Evolutionary conservation across 2,888 invertebrate genomes (phyloP), one percentile per base, ranked within the genome.

Genomic region (Pandemis corylana): DNA sequence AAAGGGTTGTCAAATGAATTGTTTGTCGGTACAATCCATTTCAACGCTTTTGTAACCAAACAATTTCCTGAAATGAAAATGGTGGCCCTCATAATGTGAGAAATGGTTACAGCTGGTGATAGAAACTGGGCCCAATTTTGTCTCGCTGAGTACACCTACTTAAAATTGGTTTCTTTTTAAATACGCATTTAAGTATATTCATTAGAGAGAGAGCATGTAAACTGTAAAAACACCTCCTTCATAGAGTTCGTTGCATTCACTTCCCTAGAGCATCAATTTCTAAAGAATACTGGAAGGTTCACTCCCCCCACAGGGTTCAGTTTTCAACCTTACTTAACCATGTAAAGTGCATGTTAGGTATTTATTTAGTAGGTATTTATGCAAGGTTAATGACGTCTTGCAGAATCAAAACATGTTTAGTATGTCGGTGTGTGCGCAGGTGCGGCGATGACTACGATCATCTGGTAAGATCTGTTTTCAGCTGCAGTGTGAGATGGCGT

Each of bases 391-490:
- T 76, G 83, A 81, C 81, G 78, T 69, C 65, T n/a, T 71, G 72
- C 76, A 79, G 80, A 85, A 84, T 85, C 85, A 86, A 84, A 84
- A 84, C 85, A 81, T 79, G 80, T 76, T 80, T 81, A 77, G 78
- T 44, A 61, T 61, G 75, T 63, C 71, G 68, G 56, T 84, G 75
- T 85, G 80, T 82, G 77, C 76, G 80, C 85, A 86, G 81, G 80
- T 86, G 85, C 44, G 49, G 46, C 13, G n/a, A 46, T 10, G 59
- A 51, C 49, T 59, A 42, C n/a, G 13, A 53, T 74, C 69, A 74
- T 74, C 74, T 70, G 74, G 59, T 20, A 69, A 74, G 74, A 74
- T 74, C 59, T 61, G 51, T 51, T 41, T 70, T 59, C 42, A 67
- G 69, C 51, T 6, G 67, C 7, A 41, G 41, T 67, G 41, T n/a